Evolutionary conservation across 1,140 invertebrate genomes (phyloP), one percentile per base, ranked within the genome.

Genomic region (Magallana gigas): DNA sequence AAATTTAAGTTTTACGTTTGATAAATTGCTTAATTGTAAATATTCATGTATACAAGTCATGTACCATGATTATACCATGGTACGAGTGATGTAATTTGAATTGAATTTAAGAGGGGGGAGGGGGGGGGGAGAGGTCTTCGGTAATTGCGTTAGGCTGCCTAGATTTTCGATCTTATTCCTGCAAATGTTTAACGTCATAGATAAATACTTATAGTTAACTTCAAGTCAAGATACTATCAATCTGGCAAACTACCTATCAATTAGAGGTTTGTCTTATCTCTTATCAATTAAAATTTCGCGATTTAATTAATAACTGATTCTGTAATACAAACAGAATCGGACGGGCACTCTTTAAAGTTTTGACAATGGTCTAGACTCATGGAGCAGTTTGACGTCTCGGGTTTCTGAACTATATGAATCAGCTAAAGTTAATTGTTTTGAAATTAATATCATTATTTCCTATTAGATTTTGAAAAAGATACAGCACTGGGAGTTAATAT

Each of bases 161-260:
- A 71, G 4, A 36, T 48, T 48, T 48, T 48, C 36, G 36, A 48
- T 48, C 36, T 48, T 48, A 48, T 48, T 48, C 36, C 68, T 76
- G 23, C 18, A 76, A 11, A 76, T 76, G 9, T 76, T 76, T 29
- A 76, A 76, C 14, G 68, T 68, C 64, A 68, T 18, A 9, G n/a
- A 18, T 8, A 18, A 23, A 68, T 29, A 12, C 23, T 18, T 29
- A 8, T 12, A 29, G 36, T 36, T 23, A 29, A 29, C 18, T 76
- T 76, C 23, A 76, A 29, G 48, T 76, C 8, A 29, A 76, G 68
- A 76, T 76, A 76, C 23, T n/a, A 76, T 76, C 68, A 76, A 76
- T 29, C 23, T 76, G 68, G 68, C 68, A 76, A 76, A 29, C 11
- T 76, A 76, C 68, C 68, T 76, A 76, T 76, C 68, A 76, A 76